Evolutionary conservation across 2,113 vertebrate genomes (phyloP), one percentile per base, ranked within the genome.

Genomic region (Empidonax traillii): DNA sequence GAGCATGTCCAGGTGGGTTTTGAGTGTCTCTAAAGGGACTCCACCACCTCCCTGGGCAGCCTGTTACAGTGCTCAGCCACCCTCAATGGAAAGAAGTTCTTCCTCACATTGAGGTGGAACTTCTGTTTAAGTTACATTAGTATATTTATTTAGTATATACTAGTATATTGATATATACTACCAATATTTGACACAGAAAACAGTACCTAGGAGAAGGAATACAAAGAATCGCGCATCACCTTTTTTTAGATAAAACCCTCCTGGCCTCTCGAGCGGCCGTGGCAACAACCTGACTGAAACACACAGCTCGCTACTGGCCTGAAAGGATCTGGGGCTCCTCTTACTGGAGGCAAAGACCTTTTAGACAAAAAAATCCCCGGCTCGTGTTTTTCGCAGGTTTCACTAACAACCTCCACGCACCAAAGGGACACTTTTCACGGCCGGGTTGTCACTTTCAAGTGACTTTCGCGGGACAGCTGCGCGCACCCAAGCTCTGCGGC

Each of bases 371-470:
- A 20, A 20, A 67, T 46, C 7, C 62, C 28, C 33, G 27, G 23
- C 3, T 33, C 28, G 18, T 8, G 62, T 46, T 39, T 18, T 9
- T 1, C 61, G 47, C 44, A 27, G 47, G 15, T 15, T 19, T 10
- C 10, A 1, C n/a, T 4, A 46, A 20, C 59, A 87, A 22, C 55
- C 61, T 18, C 3, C 43, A 6, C 0, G 11, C 39, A 22, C 12
- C 11, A 7, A 31, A 25, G 31, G 8, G 22, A 53, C 10, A 28
- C 23, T 33, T 13, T 2, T 2, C n/a, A 8, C 30, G 9, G 61
- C 5, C 30, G 6, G 47, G 10, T 0, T 4, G 30, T 31, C 78
- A 10, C n/a, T 41, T 41, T 6, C 14, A 39, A n/a, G 69, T 0
- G 1, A 12, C 39, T 41, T 55, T 14, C 16, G 28, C 28, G 69